Evolutionary conservation across 1,140 invertebrate genomes (phyloP).

Genomic region (Phymastichus coffea): DNA sequence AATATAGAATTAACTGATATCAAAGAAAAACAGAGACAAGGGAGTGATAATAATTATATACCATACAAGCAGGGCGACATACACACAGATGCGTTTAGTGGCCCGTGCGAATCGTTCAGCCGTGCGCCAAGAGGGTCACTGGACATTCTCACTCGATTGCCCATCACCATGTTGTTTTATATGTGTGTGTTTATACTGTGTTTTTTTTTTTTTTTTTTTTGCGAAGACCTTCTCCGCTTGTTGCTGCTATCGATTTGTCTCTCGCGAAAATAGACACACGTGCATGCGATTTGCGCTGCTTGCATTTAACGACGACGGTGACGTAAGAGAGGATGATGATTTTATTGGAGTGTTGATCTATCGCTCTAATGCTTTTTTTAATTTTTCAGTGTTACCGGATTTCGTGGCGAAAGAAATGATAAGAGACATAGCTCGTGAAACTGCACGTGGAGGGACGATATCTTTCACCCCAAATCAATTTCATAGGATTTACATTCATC

Average conservation of each 20-base stretch:
- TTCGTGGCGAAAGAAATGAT: slow-evolving; percentile 96
- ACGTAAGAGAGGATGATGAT: too few species aligned
- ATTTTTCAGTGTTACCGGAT: slow-evolving; percentile 82
- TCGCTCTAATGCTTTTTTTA: too few species aligned
- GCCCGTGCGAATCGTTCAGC: slow-evolving; percentile 50
- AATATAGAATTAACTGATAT: too few species aligned
- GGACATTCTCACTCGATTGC: slow-evolving; percentile 54
- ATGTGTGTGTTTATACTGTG: not conserved
- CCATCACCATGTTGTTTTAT: slow-evolving; percentile 18
- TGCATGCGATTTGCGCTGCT: not conserved
- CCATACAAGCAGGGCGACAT: too few species aligned
- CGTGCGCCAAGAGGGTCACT: slow-evolving; percentile 55
- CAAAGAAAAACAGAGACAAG: too few species aligned
- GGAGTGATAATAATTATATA: too few species aligned
- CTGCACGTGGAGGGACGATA: slow-evolving; percentile 66
- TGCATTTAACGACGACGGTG: too few species aligned
- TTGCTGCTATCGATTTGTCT: too few species aligned
- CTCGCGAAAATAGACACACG: slow-evolving; percentile 1
- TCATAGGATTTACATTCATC: slow-evolving; percentile 96
- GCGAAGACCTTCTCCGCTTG: too few species aligned
- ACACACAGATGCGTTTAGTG: slow-evolving; percentile 38
- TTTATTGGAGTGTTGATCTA: too few species aligned
- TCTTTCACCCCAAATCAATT: slow-evolving; percentile 83
- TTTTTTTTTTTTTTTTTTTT: too few species aligned
- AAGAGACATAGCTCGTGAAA: slow-evolving; percentile 77